A percentile compares a stretch with the other conserved stretches of the same genome.
phyloP scores from a whole-genome alignment of 2,797 vertebrate species.

The Cynodonichthys magdalenae region DNA sequence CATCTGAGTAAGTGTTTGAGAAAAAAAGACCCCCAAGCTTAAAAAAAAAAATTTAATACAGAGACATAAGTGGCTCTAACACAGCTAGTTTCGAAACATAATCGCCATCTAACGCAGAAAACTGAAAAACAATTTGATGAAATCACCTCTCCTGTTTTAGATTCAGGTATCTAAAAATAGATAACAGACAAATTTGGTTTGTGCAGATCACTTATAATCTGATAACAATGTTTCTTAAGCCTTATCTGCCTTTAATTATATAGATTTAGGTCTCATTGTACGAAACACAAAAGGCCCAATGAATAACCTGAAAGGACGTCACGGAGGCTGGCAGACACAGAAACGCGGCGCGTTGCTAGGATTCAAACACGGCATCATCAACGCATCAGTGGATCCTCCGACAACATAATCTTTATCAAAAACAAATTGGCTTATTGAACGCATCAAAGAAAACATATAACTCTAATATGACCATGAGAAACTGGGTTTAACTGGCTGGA shows the following conservation, averaged over 20 bases:
- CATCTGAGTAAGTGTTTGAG: no score
- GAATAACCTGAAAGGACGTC: conserved; percentile 72
- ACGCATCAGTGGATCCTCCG: conserved; percentile 68
- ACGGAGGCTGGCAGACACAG: conserved; percentile 56
- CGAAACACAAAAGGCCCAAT: conserved; percentile 64
- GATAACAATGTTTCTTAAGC: conserved; percentile 63
- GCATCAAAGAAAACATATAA: conserved; percentile 63
- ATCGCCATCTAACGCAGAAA: neutral
- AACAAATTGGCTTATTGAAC: conserved; percentile 69
- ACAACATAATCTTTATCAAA: conserved; percentile 76
- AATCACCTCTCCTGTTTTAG: neutral
- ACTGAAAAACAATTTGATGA: neutral
- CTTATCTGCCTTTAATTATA: conserved; percentile 76
- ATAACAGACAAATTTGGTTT: conserved; percentile 42
- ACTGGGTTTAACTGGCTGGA: conserved; percentile 53
- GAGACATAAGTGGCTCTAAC: neutral
- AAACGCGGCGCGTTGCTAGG: conserved; percentile 78
- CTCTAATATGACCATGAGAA: conserved; percentile 47
- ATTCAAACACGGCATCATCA: conserved; percentile 74
- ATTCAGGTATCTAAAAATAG: conserved; percentile 13
- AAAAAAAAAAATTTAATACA: neutral
- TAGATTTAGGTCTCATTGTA: conserved; percentile 74
- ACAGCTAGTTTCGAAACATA: neutral
- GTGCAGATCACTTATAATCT: conserved; percentile 64
- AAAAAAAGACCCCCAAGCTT: neutral